Percentiles rank a stretch among this genome's conserved stretches.
phyloP scores from a whole-genome alignment of 2,888 invertebrate species.

The Tenthredo notha region DNA sequence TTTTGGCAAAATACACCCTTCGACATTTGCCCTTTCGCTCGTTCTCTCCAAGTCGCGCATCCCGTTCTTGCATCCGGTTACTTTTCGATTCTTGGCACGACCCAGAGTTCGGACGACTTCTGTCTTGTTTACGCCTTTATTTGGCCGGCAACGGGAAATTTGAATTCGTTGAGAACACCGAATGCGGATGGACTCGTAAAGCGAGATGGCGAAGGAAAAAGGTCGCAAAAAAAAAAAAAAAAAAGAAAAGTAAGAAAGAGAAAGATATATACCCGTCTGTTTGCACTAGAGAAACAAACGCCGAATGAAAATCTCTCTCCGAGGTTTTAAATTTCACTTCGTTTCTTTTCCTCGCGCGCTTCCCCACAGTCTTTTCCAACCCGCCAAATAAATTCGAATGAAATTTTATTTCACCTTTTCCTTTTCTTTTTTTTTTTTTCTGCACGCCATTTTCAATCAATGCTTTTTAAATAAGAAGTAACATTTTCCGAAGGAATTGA shows the following conservation, averaged over 20 bases:
- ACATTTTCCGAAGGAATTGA: not conserved
- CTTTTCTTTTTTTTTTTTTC: not conserved
- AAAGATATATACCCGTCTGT: constrained; percentile 11
- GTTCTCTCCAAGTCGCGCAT: not conserved
- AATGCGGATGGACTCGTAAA: constrained; percentile 54
- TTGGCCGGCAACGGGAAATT: constrained; percentile 62
- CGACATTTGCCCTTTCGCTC: constrained; percentile 11
- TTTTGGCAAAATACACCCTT: constrained; percentile 7
- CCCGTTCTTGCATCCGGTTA: constrained; percentile 37
- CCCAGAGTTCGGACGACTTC: constrained; percentile 61
- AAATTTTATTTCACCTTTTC: not conserved
- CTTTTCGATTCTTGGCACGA: constrained; percentile 64
- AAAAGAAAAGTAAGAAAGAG: not conserved
- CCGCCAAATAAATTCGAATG: not conserved
- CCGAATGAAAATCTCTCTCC: constrained; percentile 42
- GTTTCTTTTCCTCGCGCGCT: not conserved
- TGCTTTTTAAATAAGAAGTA: not conserved
- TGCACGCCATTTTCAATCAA: not conserved
- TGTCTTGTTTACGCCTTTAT: constrained; percentile 68
- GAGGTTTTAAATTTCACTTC: constrained; percentile 46
- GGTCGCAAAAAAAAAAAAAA: not conserved
- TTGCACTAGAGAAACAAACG: constrained; percentile 49
- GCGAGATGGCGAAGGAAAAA: not conserved
- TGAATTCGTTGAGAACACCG: constrained; percentile 64
- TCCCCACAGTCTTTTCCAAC: not conserved